phyloP scores from a whole-genome alignment of 2,113 vertebrate species.

The Notiomystis cincta region DNA sequence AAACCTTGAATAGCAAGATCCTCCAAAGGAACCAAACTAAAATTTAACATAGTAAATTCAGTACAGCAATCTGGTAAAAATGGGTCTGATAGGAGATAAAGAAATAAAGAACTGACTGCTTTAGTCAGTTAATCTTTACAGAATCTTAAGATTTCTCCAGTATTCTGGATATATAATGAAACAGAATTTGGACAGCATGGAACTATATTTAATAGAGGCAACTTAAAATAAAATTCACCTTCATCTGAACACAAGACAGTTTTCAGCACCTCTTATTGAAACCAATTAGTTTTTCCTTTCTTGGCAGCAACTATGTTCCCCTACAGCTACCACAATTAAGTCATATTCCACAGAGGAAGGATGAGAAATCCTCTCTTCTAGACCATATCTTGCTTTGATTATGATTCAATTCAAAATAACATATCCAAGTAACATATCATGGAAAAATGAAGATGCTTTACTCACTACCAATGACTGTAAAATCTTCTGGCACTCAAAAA shows the following conservation, averaged over 20 bases:
- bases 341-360: background rate
- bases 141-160: background rate
- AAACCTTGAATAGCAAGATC: background rate
- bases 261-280: background rate
- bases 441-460: background rate
- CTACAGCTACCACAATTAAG: background rate
- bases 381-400: background rate
- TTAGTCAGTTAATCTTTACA: background rate
- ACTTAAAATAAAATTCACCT: background rate
- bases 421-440: background rate
- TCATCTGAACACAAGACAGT: background rate
- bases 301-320: background rate
- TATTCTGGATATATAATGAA: background rate
- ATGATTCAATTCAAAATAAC: background rate
- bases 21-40: background rate
- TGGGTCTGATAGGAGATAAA: background rate
- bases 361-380: background rate
- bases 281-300: background rate
- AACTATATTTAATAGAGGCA: background rate
- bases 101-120: background rate
- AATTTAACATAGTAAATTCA: background rate
- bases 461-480: background rate
- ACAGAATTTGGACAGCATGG: background rate
- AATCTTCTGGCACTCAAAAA: background rate
- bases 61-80: background rate